Conservation (phyloP, 2,888 invertebrate genomes). For the Lithophane semibrunnea region DNA sequence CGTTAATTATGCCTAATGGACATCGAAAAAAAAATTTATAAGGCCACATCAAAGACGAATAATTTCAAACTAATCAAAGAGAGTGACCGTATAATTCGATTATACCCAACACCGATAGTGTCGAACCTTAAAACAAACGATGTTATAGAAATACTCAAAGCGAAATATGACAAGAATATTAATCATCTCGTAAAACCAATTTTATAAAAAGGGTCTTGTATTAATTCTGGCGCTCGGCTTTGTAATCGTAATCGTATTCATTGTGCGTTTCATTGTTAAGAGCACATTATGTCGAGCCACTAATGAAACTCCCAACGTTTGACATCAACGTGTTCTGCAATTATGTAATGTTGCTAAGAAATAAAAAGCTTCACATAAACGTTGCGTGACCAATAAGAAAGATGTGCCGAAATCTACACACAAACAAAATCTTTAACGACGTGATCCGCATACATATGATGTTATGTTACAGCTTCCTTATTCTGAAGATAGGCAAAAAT, state of each 20-base stretch:
- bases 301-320: conserved; percentile 48
- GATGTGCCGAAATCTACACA: conserved; percentile 43
- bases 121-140: conserved; percentile 34
- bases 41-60: conserved; percentile 40
- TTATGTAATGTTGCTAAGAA: conserved; percentile 61
- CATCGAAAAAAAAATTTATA: conserved; percentile 23
- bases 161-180: conserved; percentile 51
- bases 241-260: conserved; percentile 47
- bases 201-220: conserved; percentile 31
- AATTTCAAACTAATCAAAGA: conserved; percentile 52
- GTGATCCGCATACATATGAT: conserved; percentile 35
- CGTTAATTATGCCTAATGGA: conserved; percentile 46
- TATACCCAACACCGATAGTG: conserved; percentile 23
- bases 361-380: conserved; percentile 51
- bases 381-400: conserved; percentile 39
- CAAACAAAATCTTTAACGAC: conserved; percentile 40
- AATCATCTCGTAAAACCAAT: conserved; percentile 41
- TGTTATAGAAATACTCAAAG: conserved; percentile 9
- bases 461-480: conserved; percentile 34
- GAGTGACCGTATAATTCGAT: conserved; percentile 52
- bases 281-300: conserved; percentile 32
- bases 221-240: conserved; percentile 20
- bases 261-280: conserved; percentile 42
- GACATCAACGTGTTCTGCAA: conserved; percentile 41
- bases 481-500: conserved; percentile 33